These are phyloP conservation scores for Rhyzopertha dominica DNA, from an alignment of 1,140 invertebrate genomes.

Conservation along the genomic window DNA sequence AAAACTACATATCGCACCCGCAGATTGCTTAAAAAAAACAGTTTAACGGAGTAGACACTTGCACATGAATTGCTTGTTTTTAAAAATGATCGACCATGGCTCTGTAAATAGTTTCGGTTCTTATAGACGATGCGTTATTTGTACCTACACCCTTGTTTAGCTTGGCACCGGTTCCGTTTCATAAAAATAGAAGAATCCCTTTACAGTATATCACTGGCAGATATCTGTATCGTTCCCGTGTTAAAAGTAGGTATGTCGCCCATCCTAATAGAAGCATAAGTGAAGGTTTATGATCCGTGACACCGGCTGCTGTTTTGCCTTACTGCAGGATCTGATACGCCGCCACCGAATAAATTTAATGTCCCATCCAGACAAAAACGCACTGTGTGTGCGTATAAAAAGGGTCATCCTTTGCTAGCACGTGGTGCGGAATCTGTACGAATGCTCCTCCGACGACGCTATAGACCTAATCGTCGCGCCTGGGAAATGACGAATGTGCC, in stretches of 20 bases:
- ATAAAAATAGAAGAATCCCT: conserved; percentile 11
- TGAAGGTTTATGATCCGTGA: conserved; percentile 45
- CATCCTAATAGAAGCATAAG: conserved; percentile 47
- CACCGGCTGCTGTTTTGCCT: conserved; percentile 36
- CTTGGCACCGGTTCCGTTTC: conserved; percentile 23
- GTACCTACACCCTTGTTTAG: conserved; percentile 22
- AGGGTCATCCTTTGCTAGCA: background rate
- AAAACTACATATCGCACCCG: too few species aligned
- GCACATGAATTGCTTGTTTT: too few species aligned
- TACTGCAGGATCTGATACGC: conserved; percentile 19
- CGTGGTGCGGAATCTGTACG: background rate
- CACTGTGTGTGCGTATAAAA: conserved; percentile 2
- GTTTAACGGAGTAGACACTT: too few species aligned
- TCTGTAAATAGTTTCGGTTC: conserved; percentile 18
- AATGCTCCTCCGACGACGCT: conserved; percentile 14
- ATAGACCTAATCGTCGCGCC: conserved; percentile 28
- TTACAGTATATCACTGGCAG: too few species aligned
- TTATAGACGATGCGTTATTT: conserved; percentile 15
- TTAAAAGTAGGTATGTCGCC: conserved; percentile 38
- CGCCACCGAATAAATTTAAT: conserved; percentile 17
- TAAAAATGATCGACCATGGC: too few species aligned
- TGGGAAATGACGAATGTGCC: conserved; percentile 44
- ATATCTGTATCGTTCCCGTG: conserved; percentile 24
- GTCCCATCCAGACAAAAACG: conserved; percentile 5
- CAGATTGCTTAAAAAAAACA: too few species aligned